Evolutionary conservation across 2,113 vertebrate genomes (phyloP), one percentile per base, ranked within the genome.

Genomic region (Acanthisitta chloris): DNA sequence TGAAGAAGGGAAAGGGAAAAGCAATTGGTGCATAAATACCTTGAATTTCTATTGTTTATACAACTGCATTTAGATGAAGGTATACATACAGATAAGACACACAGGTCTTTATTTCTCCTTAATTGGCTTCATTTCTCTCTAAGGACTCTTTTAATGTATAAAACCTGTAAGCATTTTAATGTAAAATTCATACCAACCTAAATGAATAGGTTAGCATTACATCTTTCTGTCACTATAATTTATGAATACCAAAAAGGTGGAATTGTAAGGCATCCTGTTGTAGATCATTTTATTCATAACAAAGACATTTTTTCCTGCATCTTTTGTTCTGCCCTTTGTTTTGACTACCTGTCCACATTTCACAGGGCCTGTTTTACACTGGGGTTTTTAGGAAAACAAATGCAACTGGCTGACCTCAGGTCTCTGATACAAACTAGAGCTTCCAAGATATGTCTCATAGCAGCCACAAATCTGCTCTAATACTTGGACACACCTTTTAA

Each of bases 61-160:
- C 15, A 10, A 65, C 66, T 64, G 51, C 26, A 73, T 88, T 93
- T 95, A 70, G 59, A 94, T 40, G 59, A 92, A 90, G 64, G 34
- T 74, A 54, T 80, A 77, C 49, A 64, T 61, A 86, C 33, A 81
- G 38, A 87, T n/a, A 84, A 85, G 73, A 91, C 54, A 90, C 25
- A 40, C 34, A 17, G 52, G 59, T 80, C 43, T 90, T 88, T 93
- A 91, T 77, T 90, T 95, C 81, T 86, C 81, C 51, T 88, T 96
- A 95, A 93, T 74, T 88, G 66, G 90, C 90, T 95, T 96, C 66
- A 82, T 76, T 81, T 91, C 81, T 87, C 91, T 92, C 73, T 69
- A 72, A 95, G 81, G 70, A 57, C 42, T 67, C 77, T 93, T 86
- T 54, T 72, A 94, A 94, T 33, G 70, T 87, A 93, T 78, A 93